Percentiles rank a stretch among this genome's conserved stretches.
Conservation (phyloP, 2,797 vertebrate species). For the Furcifer pardalis region DNA sequence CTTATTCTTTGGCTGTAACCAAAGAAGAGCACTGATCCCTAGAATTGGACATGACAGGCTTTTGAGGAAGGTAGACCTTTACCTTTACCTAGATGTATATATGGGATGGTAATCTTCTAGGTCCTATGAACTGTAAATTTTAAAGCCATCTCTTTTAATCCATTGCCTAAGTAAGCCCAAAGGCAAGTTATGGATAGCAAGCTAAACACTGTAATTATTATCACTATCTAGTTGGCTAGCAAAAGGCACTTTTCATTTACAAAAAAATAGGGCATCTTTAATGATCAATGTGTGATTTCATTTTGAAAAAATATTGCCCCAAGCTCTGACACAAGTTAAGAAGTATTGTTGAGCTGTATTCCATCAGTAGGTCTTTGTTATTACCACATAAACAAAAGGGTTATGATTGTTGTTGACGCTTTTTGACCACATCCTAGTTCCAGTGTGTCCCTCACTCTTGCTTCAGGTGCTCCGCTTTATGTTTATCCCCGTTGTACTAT, state of each 20-base stretch:
- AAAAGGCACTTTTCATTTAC: not conserved
- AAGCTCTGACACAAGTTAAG: not conserved
- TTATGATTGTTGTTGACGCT: not conserved
- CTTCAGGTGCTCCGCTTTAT: not conserved
- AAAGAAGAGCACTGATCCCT: too few relatives aligned
- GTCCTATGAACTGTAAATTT: too few relatives aligned
- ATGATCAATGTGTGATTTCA: too few relatives aligned
- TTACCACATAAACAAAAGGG: not conserved
- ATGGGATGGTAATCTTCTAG: too few relatives aligned
- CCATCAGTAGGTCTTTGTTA: not conserved
- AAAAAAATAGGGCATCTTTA: not conserved
- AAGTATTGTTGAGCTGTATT: not conserved
- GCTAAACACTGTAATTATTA: not conserved
- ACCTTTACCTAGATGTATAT: too few relatives aligned
- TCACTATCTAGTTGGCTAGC: not conserved
- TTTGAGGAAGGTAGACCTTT: too few relatives aligned
- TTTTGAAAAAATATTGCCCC: too few relatives aligned
- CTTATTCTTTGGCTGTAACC: too few relatives aligned
- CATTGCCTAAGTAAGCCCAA: not conserved
- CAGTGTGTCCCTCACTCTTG: not conserved
- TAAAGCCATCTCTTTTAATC: not conserved
- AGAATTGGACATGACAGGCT: too few relatives aligned
- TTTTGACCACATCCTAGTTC: not conserved
- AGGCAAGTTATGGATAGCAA: not conserved
- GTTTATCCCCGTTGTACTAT: slow-evolving; percentile 40